These are phyloP conservation scores for Cetoscarus ocellatus DNA, from an alignment of 2,797 vertebrate species.

Conservation along the genomic window DNA sequence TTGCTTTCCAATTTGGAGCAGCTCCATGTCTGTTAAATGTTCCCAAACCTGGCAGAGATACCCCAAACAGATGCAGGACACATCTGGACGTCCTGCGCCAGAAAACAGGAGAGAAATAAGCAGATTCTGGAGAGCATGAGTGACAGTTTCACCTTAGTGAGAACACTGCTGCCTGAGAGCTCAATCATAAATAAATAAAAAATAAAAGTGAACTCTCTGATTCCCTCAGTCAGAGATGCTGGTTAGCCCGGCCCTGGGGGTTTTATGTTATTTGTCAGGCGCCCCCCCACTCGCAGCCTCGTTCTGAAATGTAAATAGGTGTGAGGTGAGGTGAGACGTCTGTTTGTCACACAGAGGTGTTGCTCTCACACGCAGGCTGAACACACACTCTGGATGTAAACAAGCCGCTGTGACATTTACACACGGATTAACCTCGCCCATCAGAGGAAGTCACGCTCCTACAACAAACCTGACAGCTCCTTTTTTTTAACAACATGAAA, in stretches of 20 bases:
- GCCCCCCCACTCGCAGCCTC: too few species aligned
- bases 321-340: neutral
- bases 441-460: neutral
- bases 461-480: neutral
- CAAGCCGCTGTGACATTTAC: slow-evolving; percentile 27
- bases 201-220: neutral
- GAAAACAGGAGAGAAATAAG: neutral
- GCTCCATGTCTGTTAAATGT: neutral
- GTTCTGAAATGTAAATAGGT: neutral
- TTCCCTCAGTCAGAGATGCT: neutral
- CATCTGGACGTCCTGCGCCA: slow-evolving; percentile 6
- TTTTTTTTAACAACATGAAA: too few species aligned
- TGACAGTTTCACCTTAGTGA: neutral
- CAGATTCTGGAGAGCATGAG: neutral
- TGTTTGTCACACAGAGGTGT: neutral
- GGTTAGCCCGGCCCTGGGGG: neutral
- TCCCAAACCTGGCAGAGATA: neutral
- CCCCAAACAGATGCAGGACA: neutral
- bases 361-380: slow-evolving; percentile 29
- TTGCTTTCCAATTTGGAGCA: neutral
- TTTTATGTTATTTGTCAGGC: neutral
- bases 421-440: slow-evolving; percentile 29
- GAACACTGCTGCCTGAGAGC: too few species aligned
- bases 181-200: too few species aligned
- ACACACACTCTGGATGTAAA: slow-evolving; percentile 13